phyloP scores from a whole-genome alignment of 1,140 invertebrate species.

The Orchestia grillus region DNA sequence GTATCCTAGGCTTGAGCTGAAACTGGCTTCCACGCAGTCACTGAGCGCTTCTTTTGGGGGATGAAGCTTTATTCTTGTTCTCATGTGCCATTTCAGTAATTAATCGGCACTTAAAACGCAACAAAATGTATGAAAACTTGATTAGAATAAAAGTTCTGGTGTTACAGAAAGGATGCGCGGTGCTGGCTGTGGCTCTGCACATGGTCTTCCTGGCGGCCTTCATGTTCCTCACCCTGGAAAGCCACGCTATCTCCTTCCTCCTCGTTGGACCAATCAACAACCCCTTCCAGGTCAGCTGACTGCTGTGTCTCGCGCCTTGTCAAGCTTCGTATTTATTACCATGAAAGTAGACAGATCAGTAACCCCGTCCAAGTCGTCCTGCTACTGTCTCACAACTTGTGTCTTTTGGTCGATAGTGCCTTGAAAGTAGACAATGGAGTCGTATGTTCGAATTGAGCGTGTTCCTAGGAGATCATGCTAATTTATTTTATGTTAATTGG shows the following conservation, averaged over 20 bases:
- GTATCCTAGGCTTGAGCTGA: too few relatives aligned
- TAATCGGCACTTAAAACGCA: too few relatives aligned
- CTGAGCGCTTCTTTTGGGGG: too few relatives aligned
- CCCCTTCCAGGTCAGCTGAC: conserved; percentile 63
- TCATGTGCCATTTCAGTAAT: too few relatives aligned
- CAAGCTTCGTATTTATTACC: too few relatives aligned
- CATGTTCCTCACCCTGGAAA: conserved; percentile 65
- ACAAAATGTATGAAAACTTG: neutral
- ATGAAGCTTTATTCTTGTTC: too few relatives aligned
- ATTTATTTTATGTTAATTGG: too few relatives aligned
- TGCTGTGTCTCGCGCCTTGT: neutral
- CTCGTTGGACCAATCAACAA: conserved; percentile 62
- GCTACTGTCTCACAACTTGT: neutral
- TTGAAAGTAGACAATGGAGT: neutral
- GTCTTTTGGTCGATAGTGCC: too few relatives aligned
- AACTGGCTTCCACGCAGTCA: too few relatives aligned
- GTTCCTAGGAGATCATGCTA: too few relatives aligned
- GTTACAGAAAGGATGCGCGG: conserved; percentile 61
- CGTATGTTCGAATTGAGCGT: too few relatives aligned
- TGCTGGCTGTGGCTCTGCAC: conserved; percentile 63
- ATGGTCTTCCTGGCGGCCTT: conserved; percentile 63
- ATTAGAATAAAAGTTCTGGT: neutral
- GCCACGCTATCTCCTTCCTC: conserved; percentile 64
- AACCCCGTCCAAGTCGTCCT: conserved; percentile 48
- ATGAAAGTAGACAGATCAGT: neutral